phyloP scores from a whole-genome alignment of 2,113 vertebrate species.

The Tringa solitaria region DNA sequence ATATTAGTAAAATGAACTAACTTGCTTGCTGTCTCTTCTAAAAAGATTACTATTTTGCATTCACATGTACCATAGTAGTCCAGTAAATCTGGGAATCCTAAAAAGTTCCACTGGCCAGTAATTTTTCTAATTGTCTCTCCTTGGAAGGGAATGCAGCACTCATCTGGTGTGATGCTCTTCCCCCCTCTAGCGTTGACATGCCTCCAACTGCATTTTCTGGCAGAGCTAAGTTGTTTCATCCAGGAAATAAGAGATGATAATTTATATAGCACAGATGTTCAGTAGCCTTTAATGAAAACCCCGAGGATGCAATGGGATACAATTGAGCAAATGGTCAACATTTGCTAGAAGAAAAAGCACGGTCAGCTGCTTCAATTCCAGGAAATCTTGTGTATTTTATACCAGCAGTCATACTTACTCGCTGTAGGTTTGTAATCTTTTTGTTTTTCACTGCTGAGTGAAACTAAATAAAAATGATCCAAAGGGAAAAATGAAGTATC shows the following conservation, averaged over 20 bases:
- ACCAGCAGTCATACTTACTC: background rate
- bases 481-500: background rate
- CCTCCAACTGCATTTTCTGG: background rate
- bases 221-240: background rate
- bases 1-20: background rate
- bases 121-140: background rate
- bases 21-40: background rate
- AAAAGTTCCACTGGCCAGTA: background rate
- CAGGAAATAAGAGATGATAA: background rate
- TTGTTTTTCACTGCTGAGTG: background rate
- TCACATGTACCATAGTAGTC: background rate
- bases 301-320: background rate
- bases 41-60: background rate
- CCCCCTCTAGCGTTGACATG: background rate
- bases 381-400: background rate
- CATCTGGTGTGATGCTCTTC: background rate
- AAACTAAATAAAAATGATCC: background rate
- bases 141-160: background rate
- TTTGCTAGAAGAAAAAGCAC: background rate
- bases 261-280: background rate
- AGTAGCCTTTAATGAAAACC: background rate
- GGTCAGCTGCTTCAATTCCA: background rate
- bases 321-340: background rate
- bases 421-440: background rate
- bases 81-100: background rate